Percentiles rank a stretch among this genome's conserved stretches.
phyloP scores from a whole-genome alignment of 2,797 vertebrate genomes.

The Kryptopterus vitreolus region DNA sequence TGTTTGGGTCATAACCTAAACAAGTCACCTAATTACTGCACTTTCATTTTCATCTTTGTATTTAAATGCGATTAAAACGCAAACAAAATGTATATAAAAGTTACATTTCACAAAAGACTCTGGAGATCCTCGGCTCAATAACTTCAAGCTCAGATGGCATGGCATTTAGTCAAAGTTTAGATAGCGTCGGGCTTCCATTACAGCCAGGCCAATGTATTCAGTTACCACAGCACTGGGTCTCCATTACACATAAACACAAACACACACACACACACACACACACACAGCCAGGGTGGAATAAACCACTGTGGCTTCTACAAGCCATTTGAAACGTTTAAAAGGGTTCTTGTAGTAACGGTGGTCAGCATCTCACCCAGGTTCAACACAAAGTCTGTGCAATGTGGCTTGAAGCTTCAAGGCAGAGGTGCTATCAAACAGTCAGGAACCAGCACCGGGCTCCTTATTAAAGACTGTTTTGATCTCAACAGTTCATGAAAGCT shows the following conservation, averaged over 20 bases:
- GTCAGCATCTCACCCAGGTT: neutral
- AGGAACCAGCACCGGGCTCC: neutral
- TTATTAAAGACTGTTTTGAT: neutral
- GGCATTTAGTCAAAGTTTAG: conserved; percentile 36
- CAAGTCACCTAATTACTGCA: neutral
- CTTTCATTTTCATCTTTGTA: too few species aligned
- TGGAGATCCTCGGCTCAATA: neutral
- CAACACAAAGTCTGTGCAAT: neutral
- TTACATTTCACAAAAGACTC: neutral
- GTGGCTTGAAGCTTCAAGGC: neutral
- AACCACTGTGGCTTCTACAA: conserved; percentile 1
- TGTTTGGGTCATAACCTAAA: neutral
- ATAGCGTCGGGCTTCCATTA: conserved; percentile 11
- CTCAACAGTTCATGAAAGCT: neutral
- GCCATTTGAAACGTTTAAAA: neutral
- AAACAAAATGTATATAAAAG: conserved; percentile 2
- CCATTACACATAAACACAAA: neutral
- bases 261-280: neutral
- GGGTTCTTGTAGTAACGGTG: neutral
- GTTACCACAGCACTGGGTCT: conserved; percentile 6
- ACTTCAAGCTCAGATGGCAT: neutral
- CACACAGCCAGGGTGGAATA: neutral
- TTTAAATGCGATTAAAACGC: too few species aligned
- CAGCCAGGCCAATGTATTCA: conserved; percentile 12
- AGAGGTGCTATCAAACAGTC: neutral